Base-by-base conservation (phyloP, 1,140 invertebrate species). In the Drosophila nigromelanica region DNA sequence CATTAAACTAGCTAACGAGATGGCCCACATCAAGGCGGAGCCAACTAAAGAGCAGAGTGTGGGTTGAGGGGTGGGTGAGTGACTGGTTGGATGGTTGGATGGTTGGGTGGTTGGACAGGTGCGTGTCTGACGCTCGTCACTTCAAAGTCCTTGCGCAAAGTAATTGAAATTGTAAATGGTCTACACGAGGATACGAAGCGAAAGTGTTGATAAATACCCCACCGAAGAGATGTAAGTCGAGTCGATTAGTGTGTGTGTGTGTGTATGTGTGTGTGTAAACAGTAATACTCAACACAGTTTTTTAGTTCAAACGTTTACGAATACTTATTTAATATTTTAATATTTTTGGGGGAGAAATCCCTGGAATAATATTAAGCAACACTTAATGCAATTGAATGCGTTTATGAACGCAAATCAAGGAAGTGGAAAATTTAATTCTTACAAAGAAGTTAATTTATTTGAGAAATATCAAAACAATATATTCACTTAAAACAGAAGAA, bases 141-240 rank as follows among this genome's bases (percentile, higher is more conserved):
- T 66, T 66, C 69, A 72, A 59, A 66, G 71, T 62, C 64, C 50
- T 39, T 51, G 71, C 66, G 75, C 72, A 82, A 86, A 87, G 78
- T 86, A 86, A 86, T 86, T 87, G 82, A 78, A 86, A 86, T 87
- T 86, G 82, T 89, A 86, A 86, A 86, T 89, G 83, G 75, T 55
- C 73, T 66, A 78, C 61, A 79, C 56, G 66, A 70, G 64, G 51
- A 50, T 27, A 47, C n/a, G 18, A 52, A 39, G 59, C 37, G 54
- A 15, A 45, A 55, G 33, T 40, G 48, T 55, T 68, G 42, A 30
- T 60, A 54, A 45, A 60, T 52, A 42, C 54, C 11, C 45, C 55
- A 27, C 15, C 11, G 11, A 18, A 39, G 12, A 8, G 12, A 12
- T 55, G n/a, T 27, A 21, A 21, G 30, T 33, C n/a, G 7, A n/a